Evolutionary conservation across 2,113 vertebrate genomes (phyloP), one percentile per base, ranked within the genome.

Genomic region (Peromyscus leucopus): DNA sequence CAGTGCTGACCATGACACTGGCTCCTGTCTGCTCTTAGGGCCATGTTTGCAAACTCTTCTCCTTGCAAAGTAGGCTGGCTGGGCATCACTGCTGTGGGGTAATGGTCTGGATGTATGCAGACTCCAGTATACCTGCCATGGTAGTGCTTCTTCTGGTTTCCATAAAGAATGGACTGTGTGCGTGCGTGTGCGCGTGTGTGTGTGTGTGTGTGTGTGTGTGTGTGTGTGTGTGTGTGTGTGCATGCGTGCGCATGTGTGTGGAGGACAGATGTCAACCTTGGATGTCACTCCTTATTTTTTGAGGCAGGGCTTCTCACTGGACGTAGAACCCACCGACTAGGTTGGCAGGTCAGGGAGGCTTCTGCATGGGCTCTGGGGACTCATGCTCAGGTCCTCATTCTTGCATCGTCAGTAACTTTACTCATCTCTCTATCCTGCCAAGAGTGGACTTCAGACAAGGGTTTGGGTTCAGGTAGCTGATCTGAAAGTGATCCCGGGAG

Each of bases 41-140:
- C 15, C 36, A 2, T 24, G 57, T 17, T 65, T 42, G 0, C 0
- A 5, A 5, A 42, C 1, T 16, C 31, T 42, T 24, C 36, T 28
- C 0, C 55, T 28, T 42, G 39, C 48, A 55, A 65, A 16, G 36
- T 2, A 7, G 11, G 4, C 3, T 7, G 15, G 15, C 22, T 69
- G 57, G 39, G 51, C 5, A 2, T 17, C 0, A 2, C 2, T 0
- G 0, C 26, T 31, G 39, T 24, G 28, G 31, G 17, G 2, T 13
- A 11, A 69, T 26, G 13, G 55, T 4, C 17, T 9, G 61, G 82
- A 17, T 1, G 4, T 0, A 39, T 7, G 2, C 3, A 65, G 90
- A 61, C 36, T 11, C 1, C 33, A 26, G 1, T 2, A 1, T 39
- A 17, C 4, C 36, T 65, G 19, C 9, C 7, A 28, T 2, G 55